These are phyloP conservation scores for Amphipyra tragopoginis DNA, from an alignment of 2,888 invertebrate genomes.

Conservation along the genomic window DNA sequence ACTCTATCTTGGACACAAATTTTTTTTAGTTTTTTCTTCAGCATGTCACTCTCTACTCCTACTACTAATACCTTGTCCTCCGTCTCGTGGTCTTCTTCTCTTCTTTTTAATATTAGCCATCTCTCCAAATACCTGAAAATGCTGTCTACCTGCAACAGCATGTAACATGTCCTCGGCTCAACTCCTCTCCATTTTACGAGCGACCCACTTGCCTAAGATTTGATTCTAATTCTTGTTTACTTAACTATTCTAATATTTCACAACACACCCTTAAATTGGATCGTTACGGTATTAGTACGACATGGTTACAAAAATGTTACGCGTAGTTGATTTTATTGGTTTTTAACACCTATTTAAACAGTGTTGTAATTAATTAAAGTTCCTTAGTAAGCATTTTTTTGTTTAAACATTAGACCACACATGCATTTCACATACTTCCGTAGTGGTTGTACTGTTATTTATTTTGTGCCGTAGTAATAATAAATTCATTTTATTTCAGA, in stretches of 20 bases:
- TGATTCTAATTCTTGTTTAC: conserved; percentile 65
- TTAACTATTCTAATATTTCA: conserved; percentile 59
- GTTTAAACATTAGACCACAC: no score
- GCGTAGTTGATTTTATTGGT: conserved; percentile 41
- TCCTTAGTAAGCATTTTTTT: not conserved
- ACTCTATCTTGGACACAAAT: no score
- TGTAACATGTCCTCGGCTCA: conserved; percentile 63
- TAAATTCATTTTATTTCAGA: no score
- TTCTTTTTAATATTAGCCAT: not conserved
- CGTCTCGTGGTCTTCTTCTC: no score
- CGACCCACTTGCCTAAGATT: conserved; percentile 69
- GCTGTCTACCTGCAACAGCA: conserved; percentile 24
- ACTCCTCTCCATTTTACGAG: conserved; percentile 55
- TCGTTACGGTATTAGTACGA: conserved; percentile 45
- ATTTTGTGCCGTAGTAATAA: no score
- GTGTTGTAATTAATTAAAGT: conserved; percentile 2
- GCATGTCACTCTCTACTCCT: no score
- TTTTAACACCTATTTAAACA: conserved; percentile 12
- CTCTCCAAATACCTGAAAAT: not conserved
- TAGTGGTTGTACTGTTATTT: no score
- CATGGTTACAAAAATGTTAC: conserved; percentile 28
- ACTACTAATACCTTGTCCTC: no score
- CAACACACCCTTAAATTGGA: conserved; percentile 50
- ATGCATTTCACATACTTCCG: no score
- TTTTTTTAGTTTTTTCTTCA: no score